Percentiles rank a stretch among this genome's conserved stretches.
Conservation (phyloP, 2,113 vertebrate species). For the Bufo gargarizans region DNA sequence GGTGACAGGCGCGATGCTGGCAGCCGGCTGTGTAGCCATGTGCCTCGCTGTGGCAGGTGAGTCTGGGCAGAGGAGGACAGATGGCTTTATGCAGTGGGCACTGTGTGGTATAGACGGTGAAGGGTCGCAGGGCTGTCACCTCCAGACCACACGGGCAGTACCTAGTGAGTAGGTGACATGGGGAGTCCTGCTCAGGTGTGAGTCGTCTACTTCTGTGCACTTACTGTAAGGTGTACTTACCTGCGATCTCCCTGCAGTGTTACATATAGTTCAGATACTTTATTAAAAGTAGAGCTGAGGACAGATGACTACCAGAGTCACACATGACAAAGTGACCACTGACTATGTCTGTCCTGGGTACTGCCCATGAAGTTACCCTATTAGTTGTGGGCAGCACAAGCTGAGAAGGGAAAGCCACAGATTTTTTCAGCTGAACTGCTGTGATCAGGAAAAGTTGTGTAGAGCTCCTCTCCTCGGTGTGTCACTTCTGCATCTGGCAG, state of each 20-base stretch:
- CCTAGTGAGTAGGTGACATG: neutral
- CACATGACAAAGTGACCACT: neutral
- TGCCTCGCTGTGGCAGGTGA: conserved; percentile 36
- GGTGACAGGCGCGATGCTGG: conserved; percentile 30
- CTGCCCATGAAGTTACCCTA: neutral
- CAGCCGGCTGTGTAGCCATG: neutral
- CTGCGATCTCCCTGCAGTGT: neutral
- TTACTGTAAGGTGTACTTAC: neutral
- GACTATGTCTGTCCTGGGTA: too few species aligned
- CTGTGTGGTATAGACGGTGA: too few species aligned
- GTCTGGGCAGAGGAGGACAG: neutral
- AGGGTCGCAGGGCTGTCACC: too few species aligned
- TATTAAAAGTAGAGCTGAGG: too few species aligned
- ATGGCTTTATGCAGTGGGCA: too few species aligned
- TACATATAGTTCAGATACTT: too few species aligned
- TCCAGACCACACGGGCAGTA: neutral
- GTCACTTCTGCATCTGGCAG: neutral
- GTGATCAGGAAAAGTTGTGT: neutral
- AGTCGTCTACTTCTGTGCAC: neutral
- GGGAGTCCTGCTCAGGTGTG: neutral
- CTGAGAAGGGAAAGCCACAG: neutral
- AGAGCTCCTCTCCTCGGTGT: neutral
- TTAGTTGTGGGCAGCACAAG: neutral
- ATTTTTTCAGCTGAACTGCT: neutral
- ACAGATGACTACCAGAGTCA: neutral